Evolutionary conservation across 2,888 invertebrate species (phyloP).

Genomic region (Microchrysa polita): DNA sequence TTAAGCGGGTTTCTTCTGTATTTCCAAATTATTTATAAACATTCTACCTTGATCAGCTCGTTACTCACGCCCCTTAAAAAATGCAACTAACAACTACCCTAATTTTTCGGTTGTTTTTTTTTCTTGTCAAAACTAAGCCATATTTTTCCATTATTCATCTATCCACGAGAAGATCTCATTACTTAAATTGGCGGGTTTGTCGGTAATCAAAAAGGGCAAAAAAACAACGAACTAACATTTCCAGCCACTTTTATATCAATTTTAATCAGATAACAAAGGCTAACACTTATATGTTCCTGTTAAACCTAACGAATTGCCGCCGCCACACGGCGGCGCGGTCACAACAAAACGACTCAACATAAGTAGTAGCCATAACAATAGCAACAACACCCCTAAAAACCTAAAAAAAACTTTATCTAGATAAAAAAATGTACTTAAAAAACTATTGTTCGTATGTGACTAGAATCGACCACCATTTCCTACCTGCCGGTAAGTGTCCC

Average conservation of each 20-base stretch:
- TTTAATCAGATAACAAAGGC: conserved; percentile 17
- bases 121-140: conserved; percentile 8
- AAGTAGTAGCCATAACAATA: no score
- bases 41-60: no score
- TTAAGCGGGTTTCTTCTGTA: no score
- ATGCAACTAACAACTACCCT: neutral
- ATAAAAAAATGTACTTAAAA: conserved; percentile 4
- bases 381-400: no score
- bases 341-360: conserved; percentile 20
- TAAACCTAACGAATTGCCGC: neutral
- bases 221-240: conserved; percentile 1
- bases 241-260: neutral
- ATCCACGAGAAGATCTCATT: neutral
- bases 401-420: neutral
- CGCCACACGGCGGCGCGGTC: no score
- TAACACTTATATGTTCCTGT: conserved; percentile 14
- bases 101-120: conserved; percentile 2
- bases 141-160: conserved; percentile 16
- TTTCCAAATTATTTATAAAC: no score
- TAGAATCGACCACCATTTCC: neutral
- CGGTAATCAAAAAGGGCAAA: neutral
- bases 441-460: neutral
- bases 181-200: conserved; percentile 29
- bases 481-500: neutral
- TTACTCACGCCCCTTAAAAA: no score